Evolutionary conservation across 1,140 invertebrate species (phyloP), one percentile per base, ranked within the genome.

Genomic region (Mizuhopecten yessoensis): DNA sequence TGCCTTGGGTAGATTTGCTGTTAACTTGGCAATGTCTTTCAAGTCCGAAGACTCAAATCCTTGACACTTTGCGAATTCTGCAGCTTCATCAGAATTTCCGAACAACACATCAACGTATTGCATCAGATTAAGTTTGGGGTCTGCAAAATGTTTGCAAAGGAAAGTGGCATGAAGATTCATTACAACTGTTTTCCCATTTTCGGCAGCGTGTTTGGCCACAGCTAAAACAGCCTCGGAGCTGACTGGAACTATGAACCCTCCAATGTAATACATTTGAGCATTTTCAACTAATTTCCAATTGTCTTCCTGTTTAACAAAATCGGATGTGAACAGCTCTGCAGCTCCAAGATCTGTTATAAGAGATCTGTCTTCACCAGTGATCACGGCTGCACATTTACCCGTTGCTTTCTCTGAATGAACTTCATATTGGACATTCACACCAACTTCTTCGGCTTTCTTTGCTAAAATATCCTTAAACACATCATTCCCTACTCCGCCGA

Each of bases 111-210:
- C 99, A 87, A 99, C 98, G 96, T 99, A 99, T 9, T 99, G 98
- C 95, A 99, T 96, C 34, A 98, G 97, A 93, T 98, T 97, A 96
- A 98, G 97, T 93, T 99, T 97, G 3, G 98, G 98, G 91, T 98
- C 97, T 94, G 98, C 98, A 96, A 97, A 99, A 96, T 98, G 98
- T 96, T 99, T 97, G 87, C 98, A 98, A 39, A 99, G 97, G 97
- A 99, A 99, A 20, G 99, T 98, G 89, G 99, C 99, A 96, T 98
- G 99, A 34, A 99, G 97, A 97, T 99, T 99, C 98, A 99, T 98
- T 86, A 98, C 97, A 94, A 99, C 99, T 13, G 97, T 96, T 96
- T 98, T 98, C 89, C 98, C 97, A 33, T 98, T 97, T 92, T 97
- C 97, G 75, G 98, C 98, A 29, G 97, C 95, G 96, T 98, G 97